phyloP scores from a whole-genome alignment of 2,888 invertebrate species.

The Xestobium rufovillosum region DNA sequence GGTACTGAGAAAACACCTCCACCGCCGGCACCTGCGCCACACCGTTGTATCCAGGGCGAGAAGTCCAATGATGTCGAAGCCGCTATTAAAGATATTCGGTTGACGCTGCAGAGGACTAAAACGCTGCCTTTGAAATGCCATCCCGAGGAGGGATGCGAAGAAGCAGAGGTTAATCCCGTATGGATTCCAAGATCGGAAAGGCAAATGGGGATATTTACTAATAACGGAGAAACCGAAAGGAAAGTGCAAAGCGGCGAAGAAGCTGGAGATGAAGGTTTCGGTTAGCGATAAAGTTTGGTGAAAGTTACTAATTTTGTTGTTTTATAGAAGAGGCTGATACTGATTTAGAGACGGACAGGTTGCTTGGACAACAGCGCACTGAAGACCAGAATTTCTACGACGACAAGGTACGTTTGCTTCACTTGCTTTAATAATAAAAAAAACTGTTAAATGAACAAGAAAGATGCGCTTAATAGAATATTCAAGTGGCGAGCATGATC shows the following conservation, averaged over 20 bases:
- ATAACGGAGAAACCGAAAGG: slow-evolving; percentile 56
- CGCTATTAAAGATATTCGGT: slow-evolving; percentile 76
- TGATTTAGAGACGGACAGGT: slow-evolving; percentile 93
- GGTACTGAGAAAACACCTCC: slow-evolving; percentile 54
- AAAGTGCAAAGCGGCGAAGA: slow-evolving; percentile 63
- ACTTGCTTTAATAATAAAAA: slow-evolving; percentile 11
- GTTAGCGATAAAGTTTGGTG: slow-evolving; percentile 8
- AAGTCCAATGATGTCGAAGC: slow-evolving; percentile 47
- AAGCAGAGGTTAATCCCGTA: slow-evolving; percentile 52
- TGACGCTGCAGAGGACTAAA: slow-evolving; percentile 67
- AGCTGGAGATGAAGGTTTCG: slow-evolving; percentile 29
- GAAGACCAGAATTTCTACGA: slow-evolving; percentile 90
- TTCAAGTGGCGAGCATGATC: background rate
- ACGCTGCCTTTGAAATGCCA: slow-evolving; percentile 50
- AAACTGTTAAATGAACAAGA: slow-evolving; percentile 11
- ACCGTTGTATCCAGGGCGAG: slow-evolving; percentile 47
- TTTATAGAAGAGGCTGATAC: slow-evolving; percentile 83
- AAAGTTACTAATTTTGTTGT: slow-evolving; percentile 17
- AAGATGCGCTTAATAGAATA: slow-evolving; percentile 9
- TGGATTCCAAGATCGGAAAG: slow-evolving; percentile 59
- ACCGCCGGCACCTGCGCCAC: slow-evolving; percentile 69
- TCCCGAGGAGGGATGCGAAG: slow-evolving; percentile 43
- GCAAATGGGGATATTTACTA: no score
- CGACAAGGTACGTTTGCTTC: slow-evolving; percentile 57
- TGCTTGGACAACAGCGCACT: slow-evolving; percentile 90